Evolutionary conservation across 2,113 vertebrate genomes (phyloP), one percentile per base, ranked within the genome.

Genomic region (Balaeniceps rex): DNA sequence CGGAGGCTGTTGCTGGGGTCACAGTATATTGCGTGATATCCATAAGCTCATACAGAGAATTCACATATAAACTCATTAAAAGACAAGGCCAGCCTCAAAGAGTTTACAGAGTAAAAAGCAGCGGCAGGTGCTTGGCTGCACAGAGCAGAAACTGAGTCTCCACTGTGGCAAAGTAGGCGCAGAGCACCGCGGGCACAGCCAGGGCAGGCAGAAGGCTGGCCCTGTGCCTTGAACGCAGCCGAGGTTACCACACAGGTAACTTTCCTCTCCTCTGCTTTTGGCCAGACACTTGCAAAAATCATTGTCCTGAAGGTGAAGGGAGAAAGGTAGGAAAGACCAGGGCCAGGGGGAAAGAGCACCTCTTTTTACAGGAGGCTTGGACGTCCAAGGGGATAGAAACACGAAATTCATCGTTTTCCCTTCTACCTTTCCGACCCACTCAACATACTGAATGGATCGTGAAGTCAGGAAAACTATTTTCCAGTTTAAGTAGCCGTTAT

Each of bases 141-240:
- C 11, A 15, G 51, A 72, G n/a, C 24, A 79, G 76, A 61, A 55
- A 21, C 65, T 24, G 29, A 33, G 42, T 22, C 36, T 80, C 29
- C 19, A 3, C 13, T 2, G 4, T 2, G 7, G 40, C 49, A 58
- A 61, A 78, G 60, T 0, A 57, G 23, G 58, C 0, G 0, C 34
- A 21, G 29, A 21, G 19, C 60, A 82, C 13, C 24, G 28, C 1
- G 1, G 25, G 28, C 31, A 55, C 9, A 69, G 40, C 34, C 65
- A 47, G 58, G 28, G 31, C 46, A 33, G 46, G 36, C 28, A 31
- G 33, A 36, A 69, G 12, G 24, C 26, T 63, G 64, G 26, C 11
- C 22, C 44, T 22, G 17, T 7, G 25, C 49, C 38, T 28, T 26
- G 16, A 52, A 28, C 0, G 2, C 13, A 61, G 60, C 34, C 10